Evolutionary conservation across 2,888 invertebrate species (phyloP), one percentile per base, ranked within the genome.

Genomic region (Lampropteryx suffumata): DNA sequence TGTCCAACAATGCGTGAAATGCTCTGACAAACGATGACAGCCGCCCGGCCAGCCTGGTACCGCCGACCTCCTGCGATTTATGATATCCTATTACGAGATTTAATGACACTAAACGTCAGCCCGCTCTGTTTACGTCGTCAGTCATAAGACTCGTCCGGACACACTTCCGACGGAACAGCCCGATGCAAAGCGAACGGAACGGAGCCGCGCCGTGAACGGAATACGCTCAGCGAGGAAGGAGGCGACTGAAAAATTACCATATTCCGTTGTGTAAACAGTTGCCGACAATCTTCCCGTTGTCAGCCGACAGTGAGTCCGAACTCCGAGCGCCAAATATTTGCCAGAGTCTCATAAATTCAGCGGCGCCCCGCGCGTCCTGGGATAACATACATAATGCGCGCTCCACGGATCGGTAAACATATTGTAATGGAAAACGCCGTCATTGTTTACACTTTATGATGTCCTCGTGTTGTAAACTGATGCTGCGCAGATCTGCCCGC

Each of bases 1-100:
- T 85, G 86, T 84, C 88, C 89, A 86, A 88, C 90, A 87, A 89
- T 82, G 90, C 90, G 89, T 89, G 89, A 90, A 90, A 90, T 84
- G 86, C 84, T 79, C 90, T 90, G 90, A 90, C 90, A 90, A 90
- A 91, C 90, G 91, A 90, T 88, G 91, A 89, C 91, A 89, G 84
- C 81, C 81, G 81, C 80, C 82, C 82, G 76, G 79, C 75, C 81
- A 42, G 81, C 79, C 79, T 79, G 54, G 53, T 73, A 71, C 79
- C 74, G 77, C 76, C 84, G 82, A 82, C 86, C 87, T 85, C 83
- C 82, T 73, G 82, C 88, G 79, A 90, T 90, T 89, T 90, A 90
- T 87, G 88, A 85, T 87, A 85, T 84, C 89, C 89, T 89, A 88
- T 87, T 89, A 88, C 84, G 79, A 87, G 87, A 88, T 89, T 89